Evolutionary conservation across 1,140 invertebrate species (phyloP), one percentile per base, ranked within the genome.

Genomic region (Octopus bimaculoides): DNA sequence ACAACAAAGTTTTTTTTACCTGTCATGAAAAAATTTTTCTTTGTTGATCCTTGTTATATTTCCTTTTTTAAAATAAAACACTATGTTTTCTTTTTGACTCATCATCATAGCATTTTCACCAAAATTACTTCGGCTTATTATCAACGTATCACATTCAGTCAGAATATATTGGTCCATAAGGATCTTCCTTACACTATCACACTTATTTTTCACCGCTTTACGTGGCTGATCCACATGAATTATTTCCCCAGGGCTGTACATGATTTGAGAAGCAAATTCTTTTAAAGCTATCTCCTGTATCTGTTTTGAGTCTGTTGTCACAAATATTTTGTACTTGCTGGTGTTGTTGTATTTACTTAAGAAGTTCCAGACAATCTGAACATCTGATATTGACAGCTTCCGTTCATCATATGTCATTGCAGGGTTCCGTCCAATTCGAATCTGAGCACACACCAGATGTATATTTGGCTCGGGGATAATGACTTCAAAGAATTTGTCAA

Each of bases 131-230:
- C 54, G 56, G 26, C 81, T 78, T 7, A 81, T 52, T 5, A 85
- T 79, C n/a, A 85, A 69, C 41, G 82, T 56, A 76, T 83, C 82
- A 82, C 84, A 85, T 10, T 80, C 54, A 5, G 77, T 81, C 74
- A 85, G 75, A 12, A 83, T 77, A 6, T 79, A 66, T 78, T 85
- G 84, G 54, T 85, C 84, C 55, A 85, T 73, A 4, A 85, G 54
- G 7, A 81, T 79, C n/a, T 52, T 69, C 20, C 79, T 80, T 54
- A 85, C 79, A 12, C 82, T 82, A 4, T 41, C 52, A 74, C 84
- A 85, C 10, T 80, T 71, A 0, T 73, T 71, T 9, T 41, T 20
- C 1, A 55, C 53, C 12, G 54, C 71, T 26, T 77, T 74, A 55
- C 12, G 54, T 41, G 20, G 14, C 5, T 82, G 78, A 77, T 85